Evolutionary conservation across 2,888 invertebrate species (phyloP).

Genomic region (Polydesmus complanatus): DNA sequence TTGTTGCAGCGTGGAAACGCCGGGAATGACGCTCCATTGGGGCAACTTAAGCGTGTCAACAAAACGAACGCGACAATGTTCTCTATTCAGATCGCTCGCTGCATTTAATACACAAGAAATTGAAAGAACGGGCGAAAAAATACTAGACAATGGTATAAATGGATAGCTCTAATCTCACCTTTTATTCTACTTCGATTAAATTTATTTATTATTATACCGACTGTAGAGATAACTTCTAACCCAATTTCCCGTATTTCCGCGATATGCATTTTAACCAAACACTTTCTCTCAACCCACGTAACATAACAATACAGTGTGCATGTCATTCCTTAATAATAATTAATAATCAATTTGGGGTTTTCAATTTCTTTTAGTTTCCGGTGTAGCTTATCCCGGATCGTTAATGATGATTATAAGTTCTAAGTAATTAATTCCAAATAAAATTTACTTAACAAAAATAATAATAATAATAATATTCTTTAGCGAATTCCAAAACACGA

Average conservation of each 20-base stretch:
- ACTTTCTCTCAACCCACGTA: too few relatives aligned
- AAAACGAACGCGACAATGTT: too few relatives aligned
- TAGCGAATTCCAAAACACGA: slow-evolving; percentile 81
- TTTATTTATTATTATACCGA: neutral
- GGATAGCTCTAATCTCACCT: too few relatives aligned
- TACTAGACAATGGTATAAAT: slow-evolving; percentile 60
- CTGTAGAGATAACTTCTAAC: too few relatives aligned
- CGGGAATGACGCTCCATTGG: slow-evolving; percentile 61
- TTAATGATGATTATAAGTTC: slow-evolving; percentile 73
- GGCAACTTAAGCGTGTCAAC: slow-evolving; percentile 60
- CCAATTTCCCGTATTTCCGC: neutral
- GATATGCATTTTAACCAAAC: slow-evolving; percentile 1
- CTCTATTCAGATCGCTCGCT: too few relatives aligned
- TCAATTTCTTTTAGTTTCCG: slow-evolving; percentile 33
- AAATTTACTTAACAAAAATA: neutral
- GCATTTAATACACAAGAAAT: too few relatives aligned
- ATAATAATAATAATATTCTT: slow-evolving; percentile 6
- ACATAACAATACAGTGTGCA: too few relatives aligned
- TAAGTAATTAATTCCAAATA: slow-evolving; percentile 26
- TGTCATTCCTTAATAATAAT: too few relatives aligned
- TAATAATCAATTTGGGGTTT: too few relatives aligned
- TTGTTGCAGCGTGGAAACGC: neutral
- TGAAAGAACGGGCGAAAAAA: too few relatives aligned
- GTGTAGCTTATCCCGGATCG: slow-evolving; percentile 64
- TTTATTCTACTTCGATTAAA: slow-evolving; percentile 7